Conservation (phyloP, 2,113 vertebrate genomes). For the Reinhardtius hippoglossoides region DNA sequence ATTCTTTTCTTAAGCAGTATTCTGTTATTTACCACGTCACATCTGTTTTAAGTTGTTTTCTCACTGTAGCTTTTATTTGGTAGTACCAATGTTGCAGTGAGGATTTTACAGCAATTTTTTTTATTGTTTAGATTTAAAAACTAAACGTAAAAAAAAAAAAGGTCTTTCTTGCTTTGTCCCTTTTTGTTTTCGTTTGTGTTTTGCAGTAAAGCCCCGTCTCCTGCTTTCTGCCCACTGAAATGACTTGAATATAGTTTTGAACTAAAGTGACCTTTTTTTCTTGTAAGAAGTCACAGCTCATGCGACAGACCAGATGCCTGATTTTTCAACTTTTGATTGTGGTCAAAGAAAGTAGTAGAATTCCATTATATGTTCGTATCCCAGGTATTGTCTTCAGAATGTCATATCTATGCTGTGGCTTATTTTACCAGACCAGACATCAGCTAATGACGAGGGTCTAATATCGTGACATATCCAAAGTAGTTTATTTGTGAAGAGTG, state of each 20-base stretch:
- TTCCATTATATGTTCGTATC: background rate
- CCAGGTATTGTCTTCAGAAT: background rate
- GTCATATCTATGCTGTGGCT: slow-evolving; percentile 16
- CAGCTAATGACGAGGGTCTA: too few species aligned
- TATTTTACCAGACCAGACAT: too few species aligned
- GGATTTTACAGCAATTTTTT: background rate
- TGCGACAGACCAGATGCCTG: background rate
- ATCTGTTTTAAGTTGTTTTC: background rate
- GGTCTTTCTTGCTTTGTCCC: background rate
- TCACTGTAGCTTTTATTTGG: background rate
- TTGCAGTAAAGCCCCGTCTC: background rate
- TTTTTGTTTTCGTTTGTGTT: background rate
- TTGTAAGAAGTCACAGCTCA: slow-evolving; percentile 3
- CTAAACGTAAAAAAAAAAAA: background rate
- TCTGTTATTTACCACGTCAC: slow-evolving; percentile 3
- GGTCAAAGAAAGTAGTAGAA: background rate
- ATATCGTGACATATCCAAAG: slow-evolving; percentile 7
- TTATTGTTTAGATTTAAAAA: background rate
- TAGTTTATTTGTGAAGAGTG: slow-evolving; percentile 7
- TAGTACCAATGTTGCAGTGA: background rate
- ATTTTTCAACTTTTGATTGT: background rate
- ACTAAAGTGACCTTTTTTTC: slow-evolving; percentile 46
- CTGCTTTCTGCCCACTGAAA: slow-evolving; percentile 26
- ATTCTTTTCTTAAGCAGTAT: background rate
- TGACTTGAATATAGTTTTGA: slow-evolving; percentile 34